Base-by-base conservation (phyloP, 2,888 invertebrate genomes). In the Resseliella maxima region DNA sequence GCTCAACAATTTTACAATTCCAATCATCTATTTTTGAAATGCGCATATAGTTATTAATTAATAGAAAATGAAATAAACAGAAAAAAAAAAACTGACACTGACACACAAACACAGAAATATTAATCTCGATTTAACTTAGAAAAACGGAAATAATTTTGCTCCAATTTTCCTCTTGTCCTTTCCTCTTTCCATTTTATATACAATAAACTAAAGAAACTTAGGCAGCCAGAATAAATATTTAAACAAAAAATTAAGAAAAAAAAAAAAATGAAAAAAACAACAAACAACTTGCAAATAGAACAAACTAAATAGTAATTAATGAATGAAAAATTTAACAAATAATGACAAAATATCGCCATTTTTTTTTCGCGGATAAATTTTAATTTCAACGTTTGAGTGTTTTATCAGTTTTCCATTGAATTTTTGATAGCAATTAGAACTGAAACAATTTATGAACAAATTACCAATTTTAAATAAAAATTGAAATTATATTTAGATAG, bases 1-100 rank as follows among this genome's bases (percentile, higher is more conserved):
- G 72, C 72, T 72, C 72, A 72, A 35, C 72, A 31, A 72, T 72
- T 72, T 72, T 72, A 72, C 72, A 72, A 72, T 72, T 72, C 72
- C 72, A 72, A 72, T 72, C 31, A 72, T 72, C 72, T 72, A 72
- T 72, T 72, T 72, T 72, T 72, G 72, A 72, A 72, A 72, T 31
- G 31, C 72, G 72, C 72, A 72, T 72, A 72, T 72, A 72, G 35
- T 31, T 27, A 72, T 31, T 72, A 50, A 50, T 12, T 41, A 41
- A 50, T n/a, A 50, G 31, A 72, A 15, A 59, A 12, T 18, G 27
- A 72, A 31, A 35, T 31, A 72, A 15, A 2, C 15, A 1, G n/a
- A 31, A 31, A 31, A 15, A 72, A 31, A 72, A 72, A 27, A 59
- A 59, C 1, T n/a, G n/a, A n/a, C n/a, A n/a, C n/a, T n/a, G n/a